A percentile compares a stretch with the other conserved stretches of the same genome.
phyloP scores from a whole-genome alignment of 1,140 invertebrate species.

The Littorina saxatilis region DNA sequence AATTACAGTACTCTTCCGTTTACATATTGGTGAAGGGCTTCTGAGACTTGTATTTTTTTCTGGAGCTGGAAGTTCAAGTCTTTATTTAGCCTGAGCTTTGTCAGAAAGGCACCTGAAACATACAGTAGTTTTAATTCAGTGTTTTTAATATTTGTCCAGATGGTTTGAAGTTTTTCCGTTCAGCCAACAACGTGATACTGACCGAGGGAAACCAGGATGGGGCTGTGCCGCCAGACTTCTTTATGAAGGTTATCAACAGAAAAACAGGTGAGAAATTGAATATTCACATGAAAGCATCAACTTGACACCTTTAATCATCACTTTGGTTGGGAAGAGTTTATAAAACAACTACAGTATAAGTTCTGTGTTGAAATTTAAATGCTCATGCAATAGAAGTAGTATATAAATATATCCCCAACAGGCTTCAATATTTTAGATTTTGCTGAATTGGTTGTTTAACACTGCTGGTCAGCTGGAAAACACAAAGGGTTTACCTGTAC shows the following conservation, averaged over 20 bases:
- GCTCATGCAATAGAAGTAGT: too few relatives aligned
- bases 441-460: too few relatives aligned
- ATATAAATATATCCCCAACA: too few relatives aligned
- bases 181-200: slow-evolving; percentile 86
- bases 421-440: too few relatives aligned
- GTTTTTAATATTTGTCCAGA: slow-evolving; percentile 70
- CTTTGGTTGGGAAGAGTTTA: too few relatives aligned
- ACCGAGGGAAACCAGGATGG: slow-evolving; percentile 82
- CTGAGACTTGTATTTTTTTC: not conserved
- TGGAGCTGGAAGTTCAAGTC: not conserved
- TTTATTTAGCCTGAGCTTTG: not conserved
- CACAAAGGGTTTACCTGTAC: too few relatives aligned
- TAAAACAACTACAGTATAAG: too few relatives aligned
- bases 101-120: not conserved
- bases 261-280: slow-evolving; percentile 45
- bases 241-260: slow-evolving; percentile 78
- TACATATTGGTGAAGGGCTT: too few relatives aligned
- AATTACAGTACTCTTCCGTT: too few relatives aligned
- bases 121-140: not conserved
- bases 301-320: not conserved
- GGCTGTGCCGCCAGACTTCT: slow-evolving; percentile 81
- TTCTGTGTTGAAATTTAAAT: too few relatives aligned
- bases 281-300: not conserved
- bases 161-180: slow-evolving; percentile 83
- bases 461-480: too few relatives aligned